Conservation (phyloP, 2,113 vertebrate species). For the Boulengeromyrus knoepffleri region DNA sequence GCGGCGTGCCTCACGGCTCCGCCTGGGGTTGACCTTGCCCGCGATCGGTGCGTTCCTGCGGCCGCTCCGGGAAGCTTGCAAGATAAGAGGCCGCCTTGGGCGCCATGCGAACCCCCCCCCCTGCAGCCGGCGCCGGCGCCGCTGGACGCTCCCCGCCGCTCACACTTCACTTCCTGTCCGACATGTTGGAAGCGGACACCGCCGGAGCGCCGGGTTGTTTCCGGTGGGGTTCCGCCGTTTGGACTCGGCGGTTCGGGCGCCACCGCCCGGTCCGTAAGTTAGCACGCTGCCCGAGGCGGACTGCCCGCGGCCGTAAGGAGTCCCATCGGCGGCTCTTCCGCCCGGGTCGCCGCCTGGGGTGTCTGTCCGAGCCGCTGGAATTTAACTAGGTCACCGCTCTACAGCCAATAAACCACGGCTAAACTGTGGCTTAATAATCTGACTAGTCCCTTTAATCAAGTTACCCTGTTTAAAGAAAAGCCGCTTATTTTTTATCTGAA, state of each 20-base stretch:
- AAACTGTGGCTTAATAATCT: neutral
- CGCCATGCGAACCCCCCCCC: neutral
- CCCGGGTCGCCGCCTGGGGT: too few relatives aligned
- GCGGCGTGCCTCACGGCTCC: neutral
- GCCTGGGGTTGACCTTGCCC: constrained; percentile 46
- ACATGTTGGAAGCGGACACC: constrained; percentile 34
- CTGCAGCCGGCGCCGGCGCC: constrained; percentile 37
- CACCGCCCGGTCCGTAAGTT: neutral
- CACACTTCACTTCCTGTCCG: constrained; percentile 41
- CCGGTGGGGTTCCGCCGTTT: neutral
- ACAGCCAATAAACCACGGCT: neutral
- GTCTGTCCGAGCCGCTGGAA: too few relatives aligned
- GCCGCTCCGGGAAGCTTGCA: neutral
- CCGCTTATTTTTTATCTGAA: neutral
- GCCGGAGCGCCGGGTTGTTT: neutral
- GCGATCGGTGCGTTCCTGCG: constrained; percentile 20
- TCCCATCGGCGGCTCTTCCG: neutral
- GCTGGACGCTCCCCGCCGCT: constrained; percentile 32
- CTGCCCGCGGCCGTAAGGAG: too few relatives aligned
- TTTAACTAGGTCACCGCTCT: neutral
- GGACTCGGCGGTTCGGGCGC: neutral
- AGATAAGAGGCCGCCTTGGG: neutral
- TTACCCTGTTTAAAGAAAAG: neutral
- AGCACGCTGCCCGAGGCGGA: neutral
- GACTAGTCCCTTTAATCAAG: neutral